Conservation (phyloP, 2,113 vertebrate species). For the Cynoglossus semilaevis region DNA sequence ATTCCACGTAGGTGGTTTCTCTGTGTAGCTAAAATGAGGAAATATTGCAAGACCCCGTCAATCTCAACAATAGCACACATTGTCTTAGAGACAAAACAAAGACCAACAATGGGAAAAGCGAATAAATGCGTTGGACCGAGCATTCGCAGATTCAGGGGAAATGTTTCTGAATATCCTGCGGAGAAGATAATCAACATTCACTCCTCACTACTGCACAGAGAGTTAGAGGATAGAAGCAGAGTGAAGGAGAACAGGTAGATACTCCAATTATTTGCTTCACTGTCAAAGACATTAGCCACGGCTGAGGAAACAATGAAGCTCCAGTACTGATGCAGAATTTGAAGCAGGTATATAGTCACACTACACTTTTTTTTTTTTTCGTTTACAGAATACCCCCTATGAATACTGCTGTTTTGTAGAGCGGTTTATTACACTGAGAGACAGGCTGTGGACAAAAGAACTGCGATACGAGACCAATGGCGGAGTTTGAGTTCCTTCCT, state of each 20-base stretch:
- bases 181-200: conserved; percentile 51
- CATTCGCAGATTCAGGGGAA: conserved; percentile 9
- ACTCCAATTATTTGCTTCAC: conserved; percentile 54
- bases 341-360: conserved; percentile 48
- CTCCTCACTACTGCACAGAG: conserved; percentile 28
- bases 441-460: too few species aligned
- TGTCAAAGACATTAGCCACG: conserved; percentile 57
- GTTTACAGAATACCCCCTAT: too few species aligned
- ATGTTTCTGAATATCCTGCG: conserved; percentile 26
- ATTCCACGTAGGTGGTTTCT: too few species aligned
- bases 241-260: conserved; percentile 53
- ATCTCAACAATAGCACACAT: conserved; percentile 15
- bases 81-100: conserved; percentile 15
- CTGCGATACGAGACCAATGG: too few species aligned
- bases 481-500: too few species aligned
- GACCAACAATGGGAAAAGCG: conserved; percentile 2
- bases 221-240: conserved; percentile 36
- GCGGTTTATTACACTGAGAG: too few species aligned
- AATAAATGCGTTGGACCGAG: conserved; percentile 24
- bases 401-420: too few species aligned
- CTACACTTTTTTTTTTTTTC: background rate
- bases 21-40: too few species aligned
- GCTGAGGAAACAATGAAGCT: conserved; percentile 50
- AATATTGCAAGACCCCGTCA: background rate
- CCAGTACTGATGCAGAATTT: conserved; percentile 30